Percentiles rank a stretch among this genome's conserved stretches.
phyloP scores from a whole-genome alignment of 2,888 invertebrate species.

The Aspidiotus rigidus region DNA sequence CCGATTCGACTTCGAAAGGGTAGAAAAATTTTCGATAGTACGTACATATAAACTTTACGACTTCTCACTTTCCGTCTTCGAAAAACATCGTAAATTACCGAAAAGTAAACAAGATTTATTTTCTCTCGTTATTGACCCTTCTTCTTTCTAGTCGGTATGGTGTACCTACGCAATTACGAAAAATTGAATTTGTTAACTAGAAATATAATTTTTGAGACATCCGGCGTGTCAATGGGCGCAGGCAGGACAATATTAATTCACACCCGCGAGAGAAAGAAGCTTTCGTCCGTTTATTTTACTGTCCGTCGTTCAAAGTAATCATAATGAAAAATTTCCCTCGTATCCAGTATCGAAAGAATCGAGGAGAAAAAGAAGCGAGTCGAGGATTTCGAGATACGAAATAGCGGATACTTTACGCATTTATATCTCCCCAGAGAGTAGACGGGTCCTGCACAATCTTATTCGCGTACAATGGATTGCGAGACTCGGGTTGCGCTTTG shows the following conservation, averaged over 20 bases:
- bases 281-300: slow-evolving; percentile 2
- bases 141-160: background rate
- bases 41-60: slow-evolving; percentile 28
- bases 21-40: too few species aligned
- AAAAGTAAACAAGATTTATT: background rate
- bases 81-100: background rate
- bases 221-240: background rate
- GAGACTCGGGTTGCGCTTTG: background rate
- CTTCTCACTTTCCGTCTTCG: background rate
- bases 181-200: background rate
- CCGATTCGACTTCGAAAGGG: too few species aligned
- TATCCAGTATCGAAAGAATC: slow-evolving; percentile 10
- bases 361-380: slow-evolving; percentile 15
- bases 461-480: slow-evolving; percentile 26
- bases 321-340: slow-evolving; percentile 26
- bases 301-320: slow-evolving; percentile 33
- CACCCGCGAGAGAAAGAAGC: too few species aligned
- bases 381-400: slow-evolving; percentile 15
- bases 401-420: slow-evolving; percentile 31
- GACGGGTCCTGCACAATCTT: slow-evolving; percentile 31
- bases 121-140: background rate
- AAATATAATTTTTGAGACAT: background rate
- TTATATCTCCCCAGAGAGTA: slow-evolving; percentile 35
- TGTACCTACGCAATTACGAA: background rate
- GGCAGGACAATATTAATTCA: too few species aligned